Conservation (phyloP, 2,888 invertebrate genomes). For the Plebejus anna region DNA sequence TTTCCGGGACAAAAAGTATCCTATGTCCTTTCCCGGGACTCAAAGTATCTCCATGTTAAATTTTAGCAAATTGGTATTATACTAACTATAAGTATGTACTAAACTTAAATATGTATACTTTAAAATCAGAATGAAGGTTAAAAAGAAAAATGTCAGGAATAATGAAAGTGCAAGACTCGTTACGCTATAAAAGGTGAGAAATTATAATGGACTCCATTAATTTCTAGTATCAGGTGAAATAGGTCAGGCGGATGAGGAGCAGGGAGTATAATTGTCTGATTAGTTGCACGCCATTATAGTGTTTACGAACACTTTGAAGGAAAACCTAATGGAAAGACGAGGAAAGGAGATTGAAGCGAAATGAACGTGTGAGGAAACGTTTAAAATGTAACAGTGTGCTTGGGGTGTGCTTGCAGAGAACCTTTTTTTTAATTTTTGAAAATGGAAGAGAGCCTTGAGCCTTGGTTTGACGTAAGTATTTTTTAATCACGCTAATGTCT, state of each 20-base stretch:
- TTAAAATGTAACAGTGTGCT: background rate
- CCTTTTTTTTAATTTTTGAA: background rate
- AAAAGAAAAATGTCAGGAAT: background rate
- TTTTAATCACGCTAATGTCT: no score
- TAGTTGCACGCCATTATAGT: background rate
- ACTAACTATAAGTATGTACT: no score
- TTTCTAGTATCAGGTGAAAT: background rate
- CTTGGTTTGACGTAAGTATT: no score
- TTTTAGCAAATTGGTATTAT: no score
- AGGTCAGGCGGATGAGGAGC: background rate
- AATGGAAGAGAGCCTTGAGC: background rate
- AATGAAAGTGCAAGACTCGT: background rate
- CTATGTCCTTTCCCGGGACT: no score
- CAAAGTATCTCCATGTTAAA: no score
- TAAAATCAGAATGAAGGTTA: no score
- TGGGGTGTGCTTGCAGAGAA: background rate
- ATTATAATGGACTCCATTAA: background rate
- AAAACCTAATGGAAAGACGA: background rate
- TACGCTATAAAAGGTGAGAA: constrained; percentile 9
- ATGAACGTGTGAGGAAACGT: background rate
- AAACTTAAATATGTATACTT: no score
- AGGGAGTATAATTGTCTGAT: constrained; percentile 3
- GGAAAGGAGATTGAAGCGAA: background rate
- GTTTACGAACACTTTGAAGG: background rate
- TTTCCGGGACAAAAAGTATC: no score